These are phyloP conservation scores for Notiomystis cincta DNA, from an alignment of 2,113 vertebrate genomes.

Conservation along the genomic window DNA sequence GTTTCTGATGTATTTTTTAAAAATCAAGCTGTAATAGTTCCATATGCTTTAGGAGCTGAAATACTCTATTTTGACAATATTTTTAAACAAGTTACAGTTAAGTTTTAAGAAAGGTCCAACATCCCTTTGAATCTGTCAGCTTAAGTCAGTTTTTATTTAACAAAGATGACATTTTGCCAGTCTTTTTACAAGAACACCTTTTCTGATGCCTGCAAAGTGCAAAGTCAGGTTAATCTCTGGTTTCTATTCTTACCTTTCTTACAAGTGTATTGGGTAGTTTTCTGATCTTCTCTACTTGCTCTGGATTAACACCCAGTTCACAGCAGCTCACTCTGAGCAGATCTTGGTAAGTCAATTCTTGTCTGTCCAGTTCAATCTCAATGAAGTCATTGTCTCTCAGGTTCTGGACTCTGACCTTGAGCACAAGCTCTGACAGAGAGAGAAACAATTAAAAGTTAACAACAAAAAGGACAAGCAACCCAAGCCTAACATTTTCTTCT, in stretches of 20 bases:
- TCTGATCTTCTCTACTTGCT: constrained; percentile 87
- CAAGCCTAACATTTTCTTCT: not conserved
- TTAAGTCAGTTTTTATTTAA: not conserved
- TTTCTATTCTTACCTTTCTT: constrained; percentile 77
- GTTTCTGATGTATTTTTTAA: not conserved
- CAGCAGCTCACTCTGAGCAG: constrained; percentile 84
- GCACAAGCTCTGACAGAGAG: constrained; percentile 79
- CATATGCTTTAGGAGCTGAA: not conserved
- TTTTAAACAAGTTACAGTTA: not conserved
- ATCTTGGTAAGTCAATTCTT: constrained; percentile 84
- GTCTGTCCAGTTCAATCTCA: constrained; percentile 87
- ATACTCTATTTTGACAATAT: not conserved
- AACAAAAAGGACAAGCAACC: not conserved
- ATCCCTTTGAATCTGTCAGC: not conserved
- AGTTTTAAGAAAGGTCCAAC: not conserved
- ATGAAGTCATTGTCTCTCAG: constrained; percentile 87
- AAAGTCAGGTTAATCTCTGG: not conserved
- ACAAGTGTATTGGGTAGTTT: constrained; percentile 89
- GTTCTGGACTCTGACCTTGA: constrained; percentile 89
- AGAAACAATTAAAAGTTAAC: not conserved
- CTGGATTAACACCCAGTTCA: constrained; percentile 79
- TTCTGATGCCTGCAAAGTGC: not conserved
- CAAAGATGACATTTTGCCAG: not conserved
- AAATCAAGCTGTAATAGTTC: not conserved
- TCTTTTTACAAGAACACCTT: not conserved